Conservation (phyloP, 1,140 invertebrate genomes). For the Bombus superbus region DNA sequence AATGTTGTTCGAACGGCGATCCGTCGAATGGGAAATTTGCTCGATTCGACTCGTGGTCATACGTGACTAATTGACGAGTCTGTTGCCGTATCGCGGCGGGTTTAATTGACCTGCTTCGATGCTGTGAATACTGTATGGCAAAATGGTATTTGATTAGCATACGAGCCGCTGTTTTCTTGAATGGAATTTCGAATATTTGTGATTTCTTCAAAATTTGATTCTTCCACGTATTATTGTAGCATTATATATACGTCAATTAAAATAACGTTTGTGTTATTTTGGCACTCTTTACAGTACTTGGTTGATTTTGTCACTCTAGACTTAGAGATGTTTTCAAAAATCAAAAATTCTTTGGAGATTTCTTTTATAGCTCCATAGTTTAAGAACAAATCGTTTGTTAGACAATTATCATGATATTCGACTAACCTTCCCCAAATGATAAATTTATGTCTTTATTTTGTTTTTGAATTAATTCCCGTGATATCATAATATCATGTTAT, state of each 20-base stretch:
- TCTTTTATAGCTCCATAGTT: too few species aligned
- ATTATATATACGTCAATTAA: too few species aligned
- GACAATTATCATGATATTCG: too few species aligned
- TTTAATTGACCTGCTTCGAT: constrained; percentile 24
- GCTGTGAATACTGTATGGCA: background rate
- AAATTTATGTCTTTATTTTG: background rate
- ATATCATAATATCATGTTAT: background rate
- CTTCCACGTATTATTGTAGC: too few species aligned
- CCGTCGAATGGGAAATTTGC: constrained; percentile 27
- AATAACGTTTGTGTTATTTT: too few species aligned
- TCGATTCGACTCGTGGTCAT: constrained; percentile 18
- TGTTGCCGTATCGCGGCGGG: background rate
- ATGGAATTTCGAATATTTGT: background rate
- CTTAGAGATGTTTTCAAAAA: too few species aligned
- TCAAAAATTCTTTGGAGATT: too few species aligned
- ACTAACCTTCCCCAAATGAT: background rate
- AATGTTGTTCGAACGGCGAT: constrained; percentile 4
- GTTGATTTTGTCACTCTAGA: background rate
- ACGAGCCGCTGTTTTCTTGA: too few species aligned
- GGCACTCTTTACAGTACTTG: background rate
- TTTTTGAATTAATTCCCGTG: too few species aligned
- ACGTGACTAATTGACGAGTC: constrained; percentile 29
- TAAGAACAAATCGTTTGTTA: too few species aligned
- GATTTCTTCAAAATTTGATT: too few species aligned
- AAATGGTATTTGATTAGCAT: background rate